phyloP scores from a whole-genome alignment of 2,797 vertebrate genomes.

The Phoxinus dragarum region DNA sequence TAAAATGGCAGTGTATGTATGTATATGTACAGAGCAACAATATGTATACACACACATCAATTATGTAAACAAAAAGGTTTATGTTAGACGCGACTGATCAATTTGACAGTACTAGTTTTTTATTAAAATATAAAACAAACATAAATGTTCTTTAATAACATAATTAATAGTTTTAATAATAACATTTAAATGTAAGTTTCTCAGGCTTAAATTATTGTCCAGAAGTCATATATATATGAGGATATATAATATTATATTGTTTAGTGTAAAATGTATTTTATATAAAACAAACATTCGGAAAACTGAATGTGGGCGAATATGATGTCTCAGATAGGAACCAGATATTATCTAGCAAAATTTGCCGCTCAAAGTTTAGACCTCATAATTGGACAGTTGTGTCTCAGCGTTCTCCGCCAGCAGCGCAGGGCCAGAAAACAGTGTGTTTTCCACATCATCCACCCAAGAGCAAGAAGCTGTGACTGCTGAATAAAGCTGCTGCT shows the following conservation, averaged over 20 bases:
- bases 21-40: too few species aligned
- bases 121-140: neutral
- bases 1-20: too few species aligned
- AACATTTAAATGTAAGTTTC: neutral
- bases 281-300: neutral
- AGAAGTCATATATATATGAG: neutral
- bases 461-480: constrained; percentile 88
- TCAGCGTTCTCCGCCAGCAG: constrained; percentile 88
- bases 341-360: neutral
- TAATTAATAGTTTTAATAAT: neutral
- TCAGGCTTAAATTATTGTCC: neutral
- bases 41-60: too few species aligned
- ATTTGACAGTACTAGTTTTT: neutral
- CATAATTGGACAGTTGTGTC: constrained; percentile 85
- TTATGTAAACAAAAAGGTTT: too few species aligned
- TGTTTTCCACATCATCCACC: constrained; percentile 91
- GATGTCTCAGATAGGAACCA: neutral
- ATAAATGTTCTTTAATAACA: neutral
- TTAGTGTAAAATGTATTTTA: neutral
- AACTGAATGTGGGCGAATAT: neutral
- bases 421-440: constrained; percentile 84
- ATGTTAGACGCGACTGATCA: too few species aligned
- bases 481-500: constrained; percentile 89
- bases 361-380: constrained; percentile 74
- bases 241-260: neutral